Evolutionary conservation across 2,113 vertebrate species (phyloP), one percentile per base, ranked within the genome.

Genomic region (Spea bombifrons): DNA sequence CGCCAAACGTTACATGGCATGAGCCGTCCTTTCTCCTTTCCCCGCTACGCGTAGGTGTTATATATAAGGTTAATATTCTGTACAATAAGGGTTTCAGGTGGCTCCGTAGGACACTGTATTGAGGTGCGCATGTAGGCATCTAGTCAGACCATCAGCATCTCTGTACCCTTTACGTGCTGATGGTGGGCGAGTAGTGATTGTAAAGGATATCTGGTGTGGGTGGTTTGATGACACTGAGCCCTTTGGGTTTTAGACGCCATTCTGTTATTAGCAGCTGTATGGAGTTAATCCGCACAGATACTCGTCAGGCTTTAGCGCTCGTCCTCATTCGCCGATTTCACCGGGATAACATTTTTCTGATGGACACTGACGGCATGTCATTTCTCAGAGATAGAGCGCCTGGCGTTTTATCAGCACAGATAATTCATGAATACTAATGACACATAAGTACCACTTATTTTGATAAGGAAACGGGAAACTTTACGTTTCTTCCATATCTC

Each of bases 371-470:
- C 48, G 46, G 44, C 49, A 16, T 76, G 55, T 78, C 76, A 71
- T 66, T 53, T 66, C 61, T 45, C 10, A 9, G n/a, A 66, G 48
- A 72, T 73, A 50, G 48, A 55, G 48, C 5, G 48, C 12, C 69
- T 66, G 49, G 30, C 30, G 3, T 66, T 73, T 79, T 79, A 79
- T 73, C 69, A 72, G 70, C 12, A 7, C 69, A 73, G 76, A 73
- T 79, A 79, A 73, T 73, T 66, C 69, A 46, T 72, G 61, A 72
- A 72, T 79, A 57, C 59, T 72, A 76, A 57, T 77, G 64, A 59
- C 53, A 46, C 44, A 76, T 68, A 76, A 76, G 45, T 55, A 53
- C 3, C 52, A 76, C 53, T 76, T 55, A 77, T 53, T 63, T 52
- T 63, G 43, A 49, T 64, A 64, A 64, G 61, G 61, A 46, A 16